A percentile compares a stretch with the other conserved stretches of the same genome.
These are phyloP conservation scores for Malacoraja senta DNA, from an alignment of 2,797 vertebrate species.

Conservation along the genomic window DNA sequence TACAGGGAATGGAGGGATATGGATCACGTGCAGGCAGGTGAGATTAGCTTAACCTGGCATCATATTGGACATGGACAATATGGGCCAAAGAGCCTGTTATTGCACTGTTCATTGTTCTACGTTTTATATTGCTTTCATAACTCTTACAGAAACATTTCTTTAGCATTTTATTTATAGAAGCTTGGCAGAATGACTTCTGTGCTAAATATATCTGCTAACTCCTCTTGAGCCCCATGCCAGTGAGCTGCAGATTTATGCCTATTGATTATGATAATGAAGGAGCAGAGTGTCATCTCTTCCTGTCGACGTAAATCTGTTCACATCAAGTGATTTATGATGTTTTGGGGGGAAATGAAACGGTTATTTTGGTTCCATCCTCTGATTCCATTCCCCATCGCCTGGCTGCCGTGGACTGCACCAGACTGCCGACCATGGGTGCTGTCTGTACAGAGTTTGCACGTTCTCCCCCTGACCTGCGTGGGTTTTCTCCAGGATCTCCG, in stretches of 20 bases:
- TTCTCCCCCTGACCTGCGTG: too few species aligned
- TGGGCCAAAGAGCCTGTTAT: too few species aligned
- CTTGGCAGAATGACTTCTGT: background rate
- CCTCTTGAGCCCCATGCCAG: background rate
- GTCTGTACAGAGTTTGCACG: too few species aligned
- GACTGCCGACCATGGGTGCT: too few species aligned
- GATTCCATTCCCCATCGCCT: background rate
- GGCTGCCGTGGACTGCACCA: too few species aligned
- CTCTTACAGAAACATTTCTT: background rate
- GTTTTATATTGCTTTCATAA: background rate
- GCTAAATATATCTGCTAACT: background rate
- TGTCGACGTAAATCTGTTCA: background rate
- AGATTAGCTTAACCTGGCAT: too few species aligned
- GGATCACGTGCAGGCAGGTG: too few species aligned
- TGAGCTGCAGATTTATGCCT: background rate
- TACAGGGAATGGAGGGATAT: too few species aligned
- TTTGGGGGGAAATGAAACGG: background rate
- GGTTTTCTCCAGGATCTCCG: too few species aligned
- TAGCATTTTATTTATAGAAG: background rate
- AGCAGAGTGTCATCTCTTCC: background rate
- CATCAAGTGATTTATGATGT: background rate
- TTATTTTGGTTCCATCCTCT: background rate
- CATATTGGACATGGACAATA: too few species aligned
- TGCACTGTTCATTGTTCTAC: too few species aligned
- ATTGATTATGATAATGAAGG: background rate